A percentile compares a stretch with the other conserved stretches of the same genome.
phyloP scores from a whole-genome alignment of 2,888 invertebrate species.

The Agrotis segetum region DNA sequence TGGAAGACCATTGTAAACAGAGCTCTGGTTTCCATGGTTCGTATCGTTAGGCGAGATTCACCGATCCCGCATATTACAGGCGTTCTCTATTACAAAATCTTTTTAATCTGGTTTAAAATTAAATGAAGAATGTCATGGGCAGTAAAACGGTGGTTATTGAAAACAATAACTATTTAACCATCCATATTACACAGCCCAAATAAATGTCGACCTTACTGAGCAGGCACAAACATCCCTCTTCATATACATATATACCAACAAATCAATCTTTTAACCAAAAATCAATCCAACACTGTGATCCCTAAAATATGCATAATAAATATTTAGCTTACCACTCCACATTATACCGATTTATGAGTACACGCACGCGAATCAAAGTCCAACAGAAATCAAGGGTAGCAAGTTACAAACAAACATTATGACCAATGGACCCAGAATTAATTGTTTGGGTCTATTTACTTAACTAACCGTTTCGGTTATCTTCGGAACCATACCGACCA shows the following conservation, averaged over 20 bases:
- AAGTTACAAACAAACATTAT: slow-evolving; percentile 88
- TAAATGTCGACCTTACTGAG: background rate
- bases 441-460: slow-evolving; percentile 88
- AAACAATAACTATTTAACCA: too few species aligned
- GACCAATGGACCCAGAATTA: slow-evolving; percentile 89
- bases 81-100: background rate
- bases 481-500: slow-evolving; percentile 84
- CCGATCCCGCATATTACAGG: background rate
- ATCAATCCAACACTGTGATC: slow-evolving; percentile 13
- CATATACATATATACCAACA: background rate
- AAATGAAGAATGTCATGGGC: background rate
- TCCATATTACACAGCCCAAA: too few species aligned
- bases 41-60: slow-evolving; percentile 21
- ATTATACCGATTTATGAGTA: slow-evolving; percentile 54
- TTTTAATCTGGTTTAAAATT: background rate
- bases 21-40: slow-evolving; percentile 49
- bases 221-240: background rate
- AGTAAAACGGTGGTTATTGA: too few species aligned
- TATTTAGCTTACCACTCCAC: slow-evolving; percentile 42
- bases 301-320: slow-evolving; percentile 44
- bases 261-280: slow-evolving; percentile 34
- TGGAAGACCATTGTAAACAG: slow-evolving; percentile 53
- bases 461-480: slow-evolving; percentile 86
- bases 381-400: slow-evolving; percentile 70
- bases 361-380: slow-evolving; percentile 61